phyloP scores from a whole-genome alignment of 2,113 vertebrate genomes.

The Otocyon megalotis region DNA sequence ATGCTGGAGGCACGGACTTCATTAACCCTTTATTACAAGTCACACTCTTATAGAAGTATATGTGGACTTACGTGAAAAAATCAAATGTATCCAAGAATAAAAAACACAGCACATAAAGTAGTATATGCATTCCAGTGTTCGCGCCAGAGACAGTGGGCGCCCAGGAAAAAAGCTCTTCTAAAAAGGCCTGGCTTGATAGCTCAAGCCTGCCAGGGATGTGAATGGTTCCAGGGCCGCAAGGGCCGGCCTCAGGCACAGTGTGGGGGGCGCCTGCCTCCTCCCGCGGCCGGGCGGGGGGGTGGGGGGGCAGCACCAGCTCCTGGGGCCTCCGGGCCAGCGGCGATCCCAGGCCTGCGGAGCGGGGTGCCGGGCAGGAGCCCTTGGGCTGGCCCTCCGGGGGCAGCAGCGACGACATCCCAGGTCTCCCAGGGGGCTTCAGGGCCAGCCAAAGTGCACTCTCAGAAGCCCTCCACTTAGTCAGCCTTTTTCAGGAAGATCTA shows the following conservation, averaged over 20 bases:
- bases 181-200: slow-evolving; percentile 34
- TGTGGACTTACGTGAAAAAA: slow-evolving; percentile 90
- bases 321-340: slow-evolving; percentile 78
- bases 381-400: background rate
- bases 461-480: slow-evolving; percentile 85
- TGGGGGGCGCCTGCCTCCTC: slow-evolving; percentile 84
- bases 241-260: slow-evolving; percentile 88
- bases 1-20: slow-evolving; percentile 73
- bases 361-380: background rate
- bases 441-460: background rate
- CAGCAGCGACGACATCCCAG: background rate
- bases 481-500: slow-evolving; percentile 98
- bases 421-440: background rate
- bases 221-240: slow-evolving; percentile 35
- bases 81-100: slow-evolving; percentile 92
- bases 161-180: slow-evolving; percentile 77
- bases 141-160: slow-evolving; percentile 70
- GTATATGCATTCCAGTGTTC: slow-evolving; percentile 92
- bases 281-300: slow-evolving; percentile 40
- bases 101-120: slow-evolving; percentile 92
- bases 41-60: slow-evolving; percentile 89
- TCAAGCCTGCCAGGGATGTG: background rate
- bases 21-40: slow-evolving; percentile 90
- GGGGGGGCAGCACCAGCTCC: slow-evolving; percentile 79
- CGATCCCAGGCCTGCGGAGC: slow-evolving; percentile 63